Evolutionary conservation across 2,113 vertebrate genomes (phyloP).

Genomic region (Sitta europaea): DNA sequence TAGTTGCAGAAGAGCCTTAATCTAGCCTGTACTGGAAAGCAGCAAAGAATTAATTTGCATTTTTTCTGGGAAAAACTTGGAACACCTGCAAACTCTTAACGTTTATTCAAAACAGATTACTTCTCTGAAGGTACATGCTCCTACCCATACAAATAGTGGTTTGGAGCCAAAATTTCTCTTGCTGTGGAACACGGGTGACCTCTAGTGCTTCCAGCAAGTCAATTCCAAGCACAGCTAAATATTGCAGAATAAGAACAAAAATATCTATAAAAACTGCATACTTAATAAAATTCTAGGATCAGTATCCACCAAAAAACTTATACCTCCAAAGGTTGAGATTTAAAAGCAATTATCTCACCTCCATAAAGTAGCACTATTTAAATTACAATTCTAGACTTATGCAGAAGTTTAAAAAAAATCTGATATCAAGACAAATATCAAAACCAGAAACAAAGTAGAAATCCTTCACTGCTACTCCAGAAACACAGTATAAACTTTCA

Average conservation of each 20-base stretch:
- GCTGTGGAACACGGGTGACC: conserved; percentile 43
- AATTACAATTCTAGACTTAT: not conserved
- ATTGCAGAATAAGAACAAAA: not conserved
- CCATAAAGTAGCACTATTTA: not conserved
- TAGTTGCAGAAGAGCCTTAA: not conserved
- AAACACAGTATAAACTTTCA: not conserved
- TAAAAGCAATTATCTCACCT: not conserved
- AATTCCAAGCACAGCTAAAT: not conserved
- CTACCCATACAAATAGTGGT: not conserved
- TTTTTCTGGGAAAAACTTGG: not conserved
- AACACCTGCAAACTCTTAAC: conserved; percentile 8
- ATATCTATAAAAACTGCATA: not conserved
- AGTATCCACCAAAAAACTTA: not conserved
- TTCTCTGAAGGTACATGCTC: not conserved
- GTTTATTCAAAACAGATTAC: not conserved
- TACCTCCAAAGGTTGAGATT: not conserved
- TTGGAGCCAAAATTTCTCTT: not conserved
- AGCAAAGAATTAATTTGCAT: not conserved
- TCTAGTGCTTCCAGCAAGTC: conserved; percentile 29
- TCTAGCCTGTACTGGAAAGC: not conserved
- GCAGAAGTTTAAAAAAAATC: not conserved
- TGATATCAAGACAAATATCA: not conserved
- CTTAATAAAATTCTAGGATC: not conserved
- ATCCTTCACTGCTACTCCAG: not conserved
- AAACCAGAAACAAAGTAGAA: not conserved